Conservation (phyloP, 2,888 invertebrate species). For the Oithona nana region DNA sequence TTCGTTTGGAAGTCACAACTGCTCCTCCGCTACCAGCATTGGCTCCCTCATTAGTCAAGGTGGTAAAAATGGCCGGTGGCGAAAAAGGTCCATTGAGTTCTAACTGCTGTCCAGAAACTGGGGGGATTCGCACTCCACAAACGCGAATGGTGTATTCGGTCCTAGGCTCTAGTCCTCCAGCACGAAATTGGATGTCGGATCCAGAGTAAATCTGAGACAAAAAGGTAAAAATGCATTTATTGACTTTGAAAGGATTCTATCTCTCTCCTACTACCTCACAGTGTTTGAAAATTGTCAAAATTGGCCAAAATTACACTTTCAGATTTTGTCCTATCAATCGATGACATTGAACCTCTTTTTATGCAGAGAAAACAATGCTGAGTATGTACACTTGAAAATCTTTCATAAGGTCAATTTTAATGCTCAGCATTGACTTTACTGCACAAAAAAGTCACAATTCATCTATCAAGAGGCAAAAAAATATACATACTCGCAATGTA, state of each 20-base stretch:
- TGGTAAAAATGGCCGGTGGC: slow-evolving; percentile 40
- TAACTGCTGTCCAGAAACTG: not conserved
- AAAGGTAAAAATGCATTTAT: not conserved
- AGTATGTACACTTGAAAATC: too few species aligned
- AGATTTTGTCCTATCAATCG: too few species aligned
- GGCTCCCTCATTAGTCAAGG: slow-evolving; percentile 25
- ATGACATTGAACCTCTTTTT: too few species aligned
- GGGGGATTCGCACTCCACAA: slow-evolving; percentile 43
- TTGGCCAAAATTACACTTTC: too few species aligned
- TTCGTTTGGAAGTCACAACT: not conserved
- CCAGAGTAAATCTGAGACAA: slow-evolving; percentile 32
- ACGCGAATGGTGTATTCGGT: slow-evolving; percentile 57
- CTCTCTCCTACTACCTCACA: too few species aligned
- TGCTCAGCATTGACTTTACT: too few species aligned
- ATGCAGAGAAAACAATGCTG: too few species aligned
- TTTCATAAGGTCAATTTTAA: too few species aligned
- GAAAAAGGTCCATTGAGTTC: slow-evolving; percentile 42
- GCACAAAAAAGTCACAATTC: too few species aligned
- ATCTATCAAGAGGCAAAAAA: too few species aligned
- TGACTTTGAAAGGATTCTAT: not conserved
- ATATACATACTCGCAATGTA: too few species aligned
- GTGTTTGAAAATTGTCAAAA: too few species aligned
- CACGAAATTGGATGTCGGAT: slow-evolving; percentile 33
- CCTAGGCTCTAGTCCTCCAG: slow-evolving; percentile 45
- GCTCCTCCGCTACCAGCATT: slow-evolving; percentile 18